Base-by-base conservation (phyloP, 2,797 vertebrate genomes). In the Manis crassicaudata region DNA sequence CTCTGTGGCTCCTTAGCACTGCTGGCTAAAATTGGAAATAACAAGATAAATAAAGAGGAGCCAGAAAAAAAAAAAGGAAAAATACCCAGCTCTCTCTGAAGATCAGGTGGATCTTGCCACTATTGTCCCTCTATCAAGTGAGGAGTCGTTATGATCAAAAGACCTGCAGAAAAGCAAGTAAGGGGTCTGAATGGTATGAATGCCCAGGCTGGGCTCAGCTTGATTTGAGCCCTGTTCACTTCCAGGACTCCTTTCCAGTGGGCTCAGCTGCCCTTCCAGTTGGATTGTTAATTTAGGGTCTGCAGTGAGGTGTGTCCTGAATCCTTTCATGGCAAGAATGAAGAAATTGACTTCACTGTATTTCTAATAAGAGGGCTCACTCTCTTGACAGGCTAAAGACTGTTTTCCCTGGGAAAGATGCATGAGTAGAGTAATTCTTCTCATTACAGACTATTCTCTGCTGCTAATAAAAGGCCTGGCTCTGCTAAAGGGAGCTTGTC, bases 31-130 rank as follows among this genome's bases (percentile, higher is more conserved):
- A 96, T 35, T 84, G 77, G 95, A 97, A 97, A 90, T 70, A 81
- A 92, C 96, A 96, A 96, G 13, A 32, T n/a, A 96, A 82, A 92
- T 96, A 88, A 96, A 97, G 97, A 92, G 40, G 50, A 85, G 37
- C 68, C 7, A 37, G 60, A 73, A 29, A 5, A 50, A 3, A 62
- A 46, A 2, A 63, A 37, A 72, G 83, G 90, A 84, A n/a, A n/a
- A n/a, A 7, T 32, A 46, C 46, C 11, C 20, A 83, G 56, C 21
- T 83, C 8, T 54, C 67, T 96, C 62, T 25, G 8, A 73, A 90
- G 63, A 75, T 23, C 4, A 21, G 40, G 70, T 88, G 72, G 94
- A 73, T 92, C 84, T 76, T 50, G 67, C 35, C 21, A 52, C 40
- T 73, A 29, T 65, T 60, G 87, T 92, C 77, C 54, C 52, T 95